phyloP scores from a whole-genome alignment of 2,888 invertebrate genomes.

The Dimorphilus gyrociliatus region DNA sequence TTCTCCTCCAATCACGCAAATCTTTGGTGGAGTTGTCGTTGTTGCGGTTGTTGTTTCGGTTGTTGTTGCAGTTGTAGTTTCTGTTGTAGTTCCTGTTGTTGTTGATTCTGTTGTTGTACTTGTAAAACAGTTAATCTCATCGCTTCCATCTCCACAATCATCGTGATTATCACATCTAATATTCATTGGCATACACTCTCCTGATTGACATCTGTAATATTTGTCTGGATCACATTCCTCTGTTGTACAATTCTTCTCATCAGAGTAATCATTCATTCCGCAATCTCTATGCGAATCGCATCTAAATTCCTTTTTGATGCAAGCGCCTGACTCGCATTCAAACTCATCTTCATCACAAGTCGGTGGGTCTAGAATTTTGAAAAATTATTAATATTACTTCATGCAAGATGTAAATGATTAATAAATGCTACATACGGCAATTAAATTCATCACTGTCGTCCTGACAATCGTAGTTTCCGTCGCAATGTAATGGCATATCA shows the following conservation, averaged over 20 bases:
- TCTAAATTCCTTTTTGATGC: conserved; percentile 9
- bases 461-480: conserved; percentile 11
- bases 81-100: too few relatives aligned
- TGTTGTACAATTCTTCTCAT: conserved; percentile 59
- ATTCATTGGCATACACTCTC: conserved; percentile 12
- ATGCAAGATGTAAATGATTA: too few relatives aligned
- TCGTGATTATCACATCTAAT: conserved; percentile 20
- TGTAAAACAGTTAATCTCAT: conserved; percentile 52
- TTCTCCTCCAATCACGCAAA: too few relatives aligned
- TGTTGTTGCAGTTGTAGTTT: too few relatives aligned
- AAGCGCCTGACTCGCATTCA: conserved; percentile 11
- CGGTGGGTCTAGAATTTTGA: too few relatives aligned
- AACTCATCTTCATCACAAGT: too few relatives aligned
- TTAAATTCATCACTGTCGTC: conserved; percentile 14
- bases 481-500: conserved; percentile 9
- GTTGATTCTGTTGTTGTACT: too few relatives aligned
- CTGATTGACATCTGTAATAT: conserved; percentile 9
- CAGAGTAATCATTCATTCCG: conserved; percentile 49
- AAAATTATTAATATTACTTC: too few relatives aligned
- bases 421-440: too few relatives aligned
- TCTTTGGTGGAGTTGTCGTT: too few relatives aligned
- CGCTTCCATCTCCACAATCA: conserved; percentile 55
- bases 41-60: too few relatives aligned
- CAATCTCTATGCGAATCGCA: conserved; percentile 46
- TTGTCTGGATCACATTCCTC: too few relatives aligned